phyloP scores from a whole-genome alignment of 2,888 invertebrate genomes.

The Amblyjoppa proteus region DNA sequence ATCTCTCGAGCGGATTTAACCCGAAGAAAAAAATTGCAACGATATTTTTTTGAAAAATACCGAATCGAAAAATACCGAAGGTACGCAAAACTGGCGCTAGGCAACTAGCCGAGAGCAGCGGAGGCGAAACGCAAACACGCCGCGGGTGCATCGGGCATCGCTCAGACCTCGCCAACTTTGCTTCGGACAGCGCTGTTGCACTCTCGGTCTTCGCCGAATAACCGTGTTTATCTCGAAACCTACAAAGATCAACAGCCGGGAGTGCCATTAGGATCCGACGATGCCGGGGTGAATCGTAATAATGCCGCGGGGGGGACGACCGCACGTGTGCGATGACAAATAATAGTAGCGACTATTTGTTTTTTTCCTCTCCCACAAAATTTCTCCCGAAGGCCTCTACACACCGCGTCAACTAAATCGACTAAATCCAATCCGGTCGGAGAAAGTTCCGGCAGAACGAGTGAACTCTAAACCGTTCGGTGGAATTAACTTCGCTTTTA shows the following conservation, averaged over 20 bases:
- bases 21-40: too few species aligned
- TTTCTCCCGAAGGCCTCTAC: constrained; percentile 17
- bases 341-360: constrained; percentile 34
- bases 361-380: constrained; percentile 20
- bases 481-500: neutral
- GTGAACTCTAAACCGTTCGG: neutral
- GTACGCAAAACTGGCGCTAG: constrained; percentile 5
- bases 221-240: neutral
- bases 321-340: constrained; percentile 50
- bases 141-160: neutral
- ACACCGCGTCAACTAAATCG: neutral
- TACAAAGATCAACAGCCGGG: neutral
- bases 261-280: neutral
- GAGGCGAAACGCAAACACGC: neutral
- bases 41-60: neutral
- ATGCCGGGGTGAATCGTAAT: constrained; percentile 1
- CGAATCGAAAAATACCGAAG: neutral
- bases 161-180: neutral
- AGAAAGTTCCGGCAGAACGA: constrained; percentile 22
- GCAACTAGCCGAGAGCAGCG: neutral
- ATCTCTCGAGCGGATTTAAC: too few species aligned
- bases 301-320: neutral
- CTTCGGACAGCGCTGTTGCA: neutral
- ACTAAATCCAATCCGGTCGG: neutral
- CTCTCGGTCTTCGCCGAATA: neutral